phyloP scores from a whole-genome alignment of 2,797 vertebrate genomes.

The Siniperca scherzeri region DNA sequence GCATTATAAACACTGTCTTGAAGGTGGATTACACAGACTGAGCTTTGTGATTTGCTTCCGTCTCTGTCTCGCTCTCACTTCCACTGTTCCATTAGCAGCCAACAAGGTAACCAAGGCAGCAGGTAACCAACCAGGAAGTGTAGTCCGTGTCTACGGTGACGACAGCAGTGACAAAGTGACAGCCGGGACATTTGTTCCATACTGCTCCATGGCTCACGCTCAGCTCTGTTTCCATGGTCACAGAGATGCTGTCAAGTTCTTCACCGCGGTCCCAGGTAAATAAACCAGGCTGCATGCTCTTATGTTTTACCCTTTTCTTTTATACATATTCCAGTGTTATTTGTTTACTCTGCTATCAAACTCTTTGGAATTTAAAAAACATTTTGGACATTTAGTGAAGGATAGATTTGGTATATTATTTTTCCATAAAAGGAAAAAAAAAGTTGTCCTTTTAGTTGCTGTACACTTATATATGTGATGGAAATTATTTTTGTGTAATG shows the following conservation, averaged over 20 bases:
- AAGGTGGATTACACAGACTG: background rate
- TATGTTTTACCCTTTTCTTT: background rate
- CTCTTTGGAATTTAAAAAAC: background rate
- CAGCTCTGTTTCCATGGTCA: slow-evolving; percentile 99
- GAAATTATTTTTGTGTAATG: too few species aligned
- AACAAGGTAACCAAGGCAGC: slow-evolving; percentile 88
- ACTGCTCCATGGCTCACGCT: slow-evolving; percentile 97
- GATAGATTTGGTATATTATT: background rate
- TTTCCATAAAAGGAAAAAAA: background rate
- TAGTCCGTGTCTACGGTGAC: slow-evolving; percentile 94
- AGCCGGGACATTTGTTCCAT: slow-evolving; percentile 94
- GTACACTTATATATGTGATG: background rate
- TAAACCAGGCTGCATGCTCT: too few species aligned
- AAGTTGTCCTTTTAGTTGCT: background rate
- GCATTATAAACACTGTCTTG: background rate
- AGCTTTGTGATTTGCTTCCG: background rate
- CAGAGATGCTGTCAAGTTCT: slow-evolving; percentile 98
- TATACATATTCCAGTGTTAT: background rate
- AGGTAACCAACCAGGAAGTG: slow-evolving; percentile 88
- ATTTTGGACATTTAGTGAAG: background rate
- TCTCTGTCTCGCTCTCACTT: background rate
- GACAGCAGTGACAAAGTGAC: slow-evolving; percentile 96
- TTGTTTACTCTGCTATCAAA: background rate
- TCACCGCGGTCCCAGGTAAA: slow-evolving; percentile 95
- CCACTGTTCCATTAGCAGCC: slow-evolving; percentile 74